Base-by-base conservation (phyloP, 2,888 invertebrate species). In the Tetropium fuscum region DNA sequence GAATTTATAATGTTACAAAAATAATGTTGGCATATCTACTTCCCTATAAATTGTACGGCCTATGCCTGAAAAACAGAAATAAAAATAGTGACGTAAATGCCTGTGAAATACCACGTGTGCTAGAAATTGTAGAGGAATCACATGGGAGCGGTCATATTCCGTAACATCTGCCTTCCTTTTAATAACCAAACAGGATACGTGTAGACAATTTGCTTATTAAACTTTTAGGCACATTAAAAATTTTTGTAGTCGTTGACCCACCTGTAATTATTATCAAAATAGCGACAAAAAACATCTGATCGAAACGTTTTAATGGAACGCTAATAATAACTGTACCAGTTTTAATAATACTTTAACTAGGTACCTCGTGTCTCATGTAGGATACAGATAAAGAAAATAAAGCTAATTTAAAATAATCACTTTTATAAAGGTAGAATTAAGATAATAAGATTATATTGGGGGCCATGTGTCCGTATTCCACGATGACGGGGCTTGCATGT, bases 371-470 rank as follows among this genome's bases (percentile, higher is more conserved):
- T n/a, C n/a, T n/a, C n/a, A n/a, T n/a, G n/a, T n/a, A n/a, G n/a
- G n/a, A n/a, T n/a, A n/a, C n/a, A 48, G 60, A 66, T 63, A 63
- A 66, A 68, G 63, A 66, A 70, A 66, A 68, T 61, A 61, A 56
- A 63, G 63, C 68, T 66, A 66, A 69, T 70, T 69, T 71, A 70
- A 73, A 72, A 68, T 74, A 74, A 73, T 74, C 73, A 74, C 25
- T 65, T 70, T 71, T 69, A 74, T 71, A 73, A 75, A 72, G 74
- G 74, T 73, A 64, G 71, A 78, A 79, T 79, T 78, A 77, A 78
- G 77, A 78, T 77, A 75, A 77, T 75, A 73, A 73, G 78, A 76
- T 76, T 78, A 74, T 63, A 60, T 56, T 63, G 57, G 68, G 71
- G 68, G 71, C 68, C 74, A 71, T 75, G 74, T 74, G 76, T 74